Conservation (phyloP, 2,888 invertebrate species). For the Pegoplata infirma region DNA sequence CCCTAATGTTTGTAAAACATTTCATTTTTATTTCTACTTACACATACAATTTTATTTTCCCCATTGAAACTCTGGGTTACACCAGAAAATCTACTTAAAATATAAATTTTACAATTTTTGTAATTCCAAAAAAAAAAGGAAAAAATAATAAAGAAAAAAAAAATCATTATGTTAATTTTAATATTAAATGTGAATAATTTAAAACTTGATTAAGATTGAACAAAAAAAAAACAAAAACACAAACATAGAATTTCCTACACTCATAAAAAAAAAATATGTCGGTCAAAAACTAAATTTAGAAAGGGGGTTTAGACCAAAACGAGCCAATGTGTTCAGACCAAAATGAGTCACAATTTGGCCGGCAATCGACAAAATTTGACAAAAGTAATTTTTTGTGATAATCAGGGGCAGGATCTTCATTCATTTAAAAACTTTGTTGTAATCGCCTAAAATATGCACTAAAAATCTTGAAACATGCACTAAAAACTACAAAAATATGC, state of each 20-base stretch:
- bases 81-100: conserved; percentile 4
- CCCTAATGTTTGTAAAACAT: conserved; percentile 12
- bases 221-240: conserved; percentile 8
- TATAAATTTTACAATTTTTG: conserved; percentile 34
- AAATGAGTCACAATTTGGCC: too few relatives aligned
- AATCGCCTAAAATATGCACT: too few relatives aligned
- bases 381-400: too few relatives aligned
- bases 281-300: too few relatives aligned
- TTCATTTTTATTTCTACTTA: neutral
- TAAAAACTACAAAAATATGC: too few relatives aligned
- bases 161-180: conserved; percentile 55
- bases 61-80: neutral
- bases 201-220: conserved; percentile 44
- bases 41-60: conserved; percentile 3
- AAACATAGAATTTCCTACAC: conserved; percentile 14
- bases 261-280: too few relatives aligned
- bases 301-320: too few relatives aligned
- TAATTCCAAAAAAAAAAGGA: conserved; percentile 22
- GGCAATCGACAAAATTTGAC: too few relatives aligned
- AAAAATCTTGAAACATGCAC: too few relatives aligned
- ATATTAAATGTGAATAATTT: conserved; percentile 57
- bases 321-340: too few relatives aligned
- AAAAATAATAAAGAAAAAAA: conserved; percentile 28
- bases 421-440: too few relatives aligned
- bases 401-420: too few relatives aligned